Evolutionary conservation across 2,888 invertebrate species (phyloP).

Genomic region (Chymomyza procnemis): DNA sequence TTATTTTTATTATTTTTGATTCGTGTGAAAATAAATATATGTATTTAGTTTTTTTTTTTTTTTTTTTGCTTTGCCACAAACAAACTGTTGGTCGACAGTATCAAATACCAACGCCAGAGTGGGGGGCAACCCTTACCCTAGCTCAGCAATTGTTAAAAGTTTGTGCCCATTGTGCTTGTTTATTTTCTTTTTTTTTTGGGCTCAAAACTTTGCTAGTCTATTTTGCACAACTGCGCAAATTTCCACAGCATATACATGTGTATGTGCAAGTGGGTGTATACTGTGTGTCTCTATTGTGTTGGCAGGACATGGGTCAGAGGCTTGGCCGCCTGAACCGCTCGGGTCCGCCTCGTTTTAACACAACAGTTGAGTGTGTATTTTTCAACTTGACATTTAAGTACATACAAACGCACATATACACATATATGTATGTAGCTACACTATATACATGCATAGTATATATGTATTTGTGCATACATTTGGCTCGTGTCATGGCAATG

Average conservation of each 20-base stretch:
- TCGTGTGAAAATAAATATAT: slow-evolving; percentile 46
- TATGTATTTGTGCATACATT: neutral
- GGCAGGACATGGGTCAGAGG: slow-evolving; percentile 40
- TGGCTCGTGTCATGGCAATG: slow-evolving; percentile 1
- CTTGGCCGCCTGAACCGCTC: slow-evolving; percentile 31
- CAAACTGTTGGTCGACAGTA: neutral
- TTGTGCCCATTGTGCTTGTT: slow-evolving; percentile 9
- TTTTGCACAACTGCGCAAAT: slow-evolving; percentile 43
- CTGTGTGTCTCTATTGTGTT: slow-evolving; percentile 15
- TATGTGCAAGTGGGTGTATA: slow-evolving; percentile 10
- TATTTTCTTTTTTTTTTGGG: slow-evolving; percentile 35
- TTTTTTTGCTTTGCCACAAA: slow-evolving; percentile 17
- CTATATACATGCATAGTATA: slow-evolving; percentile 3
- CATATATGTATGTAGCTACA: neutral
- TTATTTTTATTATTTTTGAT: slow-evolving; percentile 56
- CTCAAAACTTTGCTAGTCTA: slow-evolving; percentile 49
- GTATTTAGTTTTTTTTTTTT: slow-evolving; percentile 30
- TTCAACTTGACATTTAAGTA: slow-evolving; percentile 47
- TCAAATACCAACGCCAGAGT: neutral
- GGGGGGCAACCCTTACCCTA: neutral
- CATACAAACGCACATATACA: slow-evolving; percentile 22
- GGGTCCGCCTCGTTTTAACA: neutral
- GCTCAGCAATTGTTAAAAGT: slow-evolving; percentile 10
- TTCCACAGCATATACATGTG: slow-evolving; percentile 13
- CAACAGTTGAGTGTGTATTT: slow-evolving; percentile 27